Conservation (phyloP, 2,888 invertebrate genomes). For the Halictus ligatus region DNA sequence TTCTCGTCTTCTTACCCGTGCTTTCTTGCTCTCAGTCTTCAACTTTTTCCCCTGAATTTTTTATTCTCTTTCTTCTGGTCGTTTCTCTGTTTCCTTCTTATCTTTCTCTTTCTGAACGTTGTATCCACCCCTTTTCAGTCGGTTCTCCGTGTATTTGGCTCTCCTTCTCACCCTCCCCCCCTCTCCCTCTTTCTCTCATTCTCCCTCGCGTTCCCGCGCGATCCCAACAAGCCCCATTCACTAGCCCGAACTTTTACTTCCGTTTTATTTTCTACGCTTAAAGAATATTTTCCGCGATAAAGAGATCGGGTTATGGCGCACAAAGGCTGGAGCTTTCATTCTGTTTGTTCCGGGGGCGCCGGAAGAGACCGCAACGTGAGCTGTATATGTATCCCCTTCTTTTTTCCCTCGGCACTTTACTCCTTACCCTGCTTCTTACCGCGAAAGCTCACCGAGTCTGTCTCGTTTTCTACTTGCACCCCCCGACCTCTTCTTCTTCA, state of each 20-base stretch:
- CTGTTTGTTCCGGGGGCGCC: conserved; percentile 74
- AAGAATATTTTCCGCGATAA: conserved; percentile 79
- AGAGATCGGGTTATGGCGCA: conserved; percentile 76
- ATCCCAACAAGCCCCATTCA: conserved; percentile 66
- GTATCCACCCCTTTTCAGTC: conserved; percentile 5
- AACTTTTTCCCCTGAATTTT: conserved; percentile 28
- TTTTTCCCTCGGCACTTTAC: conserved; percentile 50
- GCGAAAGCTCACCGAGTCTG: conserved; percentile 50
- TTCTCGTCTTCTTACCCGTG: background rate
- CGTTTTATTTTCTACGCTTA: conserved; percentile 79
- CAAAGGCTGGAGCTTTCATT: conserved; percentile 73
- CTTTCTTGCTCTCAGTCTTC: conserved; percentile 1
- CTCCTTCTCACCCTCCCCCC: background rate
- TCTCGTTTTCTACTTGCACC: conserved; percentile 30
- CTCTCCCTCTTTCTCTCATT: background rate
- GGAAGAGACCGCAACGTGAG: conserved; percentile 69
- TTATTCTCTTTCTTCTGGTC: conserved; percentile 2
- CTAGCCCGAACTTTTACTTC: conserved; percentile 74
- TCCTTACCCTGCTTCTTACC: conserved; percentile 61
- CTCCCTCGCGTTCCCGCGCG: conserved; percentile 17
- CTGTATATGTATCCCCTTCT: conserved; percentile 65
- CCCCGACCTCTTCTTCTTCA: conserved; percentile 6
- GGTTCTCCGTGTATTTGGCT: background rate
- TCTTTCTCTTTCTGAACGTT: background rate
- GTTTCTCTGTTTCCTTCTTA: background rate